These are phyloP conservation scores for Ptychoptera albimana DNA, from an alignment of 2,888 invertebrate species.

Conservation along the genomic window DNA sequence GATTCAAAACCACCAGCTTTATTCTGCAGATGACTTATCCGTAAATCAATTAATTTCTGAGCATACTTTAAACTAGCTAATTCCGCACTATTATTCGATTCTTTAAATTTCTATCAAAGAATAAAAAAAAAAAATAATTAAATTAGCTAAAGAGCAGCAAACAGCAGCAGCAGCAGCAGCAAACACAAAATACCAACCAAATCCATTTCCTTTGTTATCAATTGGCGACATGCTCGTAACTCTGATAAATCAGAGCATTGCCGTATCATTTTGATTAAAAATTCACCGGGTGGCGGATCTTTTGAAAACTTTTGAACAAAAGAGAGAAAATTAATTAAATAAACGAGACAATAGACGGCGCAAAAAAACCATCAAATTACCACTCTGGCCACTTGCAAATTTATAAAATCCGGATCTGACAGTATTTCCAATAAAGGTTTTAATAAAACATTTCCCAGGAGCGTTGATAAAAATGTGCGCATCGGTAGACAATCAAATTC, in stretches of 20 bases:
- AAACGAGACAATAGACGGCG: not conserved
- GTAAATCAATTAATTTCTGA: constrained; percentile 14
- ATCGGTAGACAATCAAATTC: constrained; percentile 14
- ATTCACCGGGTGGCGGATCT: constrained; percentile 14
- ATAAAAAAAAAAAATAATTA: constrained; percentile 1
- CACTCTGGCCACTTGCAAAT: constrained; percentile 14
- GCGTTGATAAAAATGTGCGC: constrained; percentile 13
- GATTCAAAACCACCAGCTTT: constrained; percentile 4
- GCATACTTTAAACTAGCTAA: constrained; percentile 13
- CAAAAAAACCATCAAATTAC: constrained; percentile 3
- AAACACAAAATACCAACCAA: constrained; percentile 6
- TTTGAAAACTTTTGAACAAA: constrained; percentile 9
- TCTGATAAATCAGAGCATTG: constrained; percentile 14
- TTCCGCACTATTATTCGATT: constrained; percentile 11
- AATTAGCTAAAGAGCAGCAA: too few relatives aligned
- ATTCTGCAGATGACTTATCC: constrained; percentile 14
- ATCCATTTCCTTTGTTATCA: constrained; percentile 15
- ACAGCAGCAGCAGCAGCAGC: too few relatives aligned
- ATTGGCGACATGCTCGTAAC: constrained; percentile 13
- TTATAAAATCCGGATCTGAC: constrained; percentile 15
- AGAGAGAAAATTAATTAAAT: too few relatives aligned
- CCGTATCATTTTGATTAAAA: constrained; percentile 12
- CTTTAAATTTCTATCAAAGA: constrained; percentile 11
- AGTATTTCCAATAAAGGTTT: constrained; percentile 13
- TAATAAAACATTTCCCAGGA: constrained; percentile 13